Base-by-base conservation (phyloP, 2,888 invertebrate species). In the Archips crataeganus region DNA sequence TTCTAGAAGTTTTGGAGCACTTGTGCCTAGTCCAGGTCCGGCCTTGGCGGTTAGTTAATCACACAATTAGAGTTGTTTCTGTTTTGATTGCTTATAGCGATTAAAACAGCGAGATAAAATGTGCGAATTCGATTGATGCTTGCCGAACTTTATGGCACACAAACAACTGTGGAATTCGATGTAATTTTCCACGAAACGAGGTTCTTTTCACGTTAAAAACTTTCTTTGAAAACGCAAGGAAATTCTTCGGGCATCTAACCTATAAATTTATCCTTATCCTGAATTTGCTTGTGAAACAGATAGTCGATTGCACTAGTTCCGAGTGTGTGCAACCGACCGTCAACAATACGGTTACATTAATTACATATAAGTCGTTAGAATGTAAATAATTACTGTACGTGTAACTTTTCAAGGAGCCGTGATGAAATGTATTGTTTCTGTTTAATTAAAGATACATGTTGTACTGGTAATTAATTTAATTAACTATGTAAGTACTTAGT, bases 361-460 rank as follows among this genome's bases (percentile, higher is more conserved):
- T 68, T 69, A 73, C 34, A 34, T 64, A 68, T 59, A 54, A 63
- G 59, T 64, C 68, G 64, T 69, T 73, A 73, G 63, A 59, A 32
- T 57, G 63, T 69, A 57, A 73, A 72, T 72, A 63, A 73, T 73
- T 36, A 36, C n/a, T 64, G 59, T 61, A 68, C 13, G 49, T 59
- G 9, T 39, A 13, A 32, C 49, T 69, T 62, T 68, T 72, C 54
- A 39, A 62, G 51, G 63, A 49, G 36, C 11, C n/a, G 32, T 65
- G 49, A 34, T 51, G 51, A 65, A 65, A 51, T 5, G n/a, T 10
- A 8, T 32, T 64, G 34, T 47, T 65, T 57, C 60, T 61, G 62
- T 63, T 68, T 45, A n/a, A 68, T 68, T 73, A 51, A 63, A 59
- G 13, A 59, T 11, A 34, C 10, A 47, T 47, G 8, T 15, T 68